A percentile compares a stretch with the other conserved stretches of the same genome.
Evolutionary conservation across 2,797 vertebrate genomes (phyloP).

Genomic region (Sebastes taczanowskii): DNA sequence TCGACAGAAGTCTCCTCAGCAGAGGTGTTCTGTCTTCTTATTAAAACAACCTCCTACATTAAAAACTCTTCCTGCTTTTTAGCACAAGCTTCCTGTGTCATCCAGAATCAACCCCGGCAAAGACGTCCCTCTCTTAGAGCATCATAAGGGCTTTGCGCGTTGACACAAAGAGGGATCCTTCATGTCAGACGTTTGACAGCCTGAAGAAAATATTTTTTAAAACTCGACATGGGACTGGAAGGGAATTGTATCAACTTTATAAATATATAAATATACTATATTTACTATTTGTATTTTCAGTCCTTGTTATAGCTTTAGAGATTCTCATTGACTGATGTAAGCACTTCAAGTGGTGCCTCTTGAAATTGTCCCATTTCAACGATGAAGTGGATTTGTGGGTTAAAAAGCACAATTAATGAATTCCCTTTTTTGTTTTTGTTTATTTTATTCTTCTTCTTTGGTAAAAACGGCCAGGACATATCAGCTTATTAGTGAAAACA

Average conservation of each 20-base stretch:
- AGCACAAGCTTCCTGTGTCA: conserved; percentile 73
- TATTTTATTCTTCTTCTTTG: conserved; percentile 58
- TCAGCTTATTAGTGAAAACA: conserved; percentile 74
- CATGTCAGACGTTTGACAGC: conserved; percentile 42
- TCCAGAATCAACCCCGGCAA: conserved; percentile 58
- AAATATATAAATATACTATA: conserved; percentile 79
- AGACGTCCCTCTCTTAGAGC: conserved; percentile 68
- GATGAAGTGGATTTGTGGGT: conserved; percentile 80
- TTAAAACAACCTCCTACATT: conserved; percentile 49
- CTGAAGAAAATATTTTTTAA: conserved; percentile 73
- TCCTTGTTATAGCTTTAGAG: conserved; percentile 82
- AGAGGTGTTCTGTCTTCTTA: conserved; percentile 33
- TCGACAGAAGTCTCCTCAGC: conserved; percentile 23
- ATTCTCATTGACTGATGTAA: conserved; percentile 70
- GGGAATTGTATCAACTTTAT: conserved; percentile 75
- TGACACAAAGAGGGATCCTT: conserved; percentile 64
- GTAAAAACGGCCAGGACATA: conserved; percentile 71
- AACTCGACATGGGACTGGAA: conserved; percentile 53
- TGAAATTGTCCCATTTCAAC: conserved; percentile 74
- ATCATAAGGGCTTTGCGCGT: conserved; percentile 82
- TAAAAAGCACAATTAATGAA: conserved; percentile 85
- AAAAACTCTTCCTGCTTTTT: conserved; percentile 68
- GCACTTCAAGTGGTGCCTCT: conserved; percentile 77
- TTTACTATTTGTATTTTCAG: conserved; percentile 82
- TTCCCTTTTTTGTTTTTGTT: conserved; percentile 49